Evolutionary conservation across 2,113 vertebrate species (phyloP).

Genomic region (Anhinga anhinga): DNA sequence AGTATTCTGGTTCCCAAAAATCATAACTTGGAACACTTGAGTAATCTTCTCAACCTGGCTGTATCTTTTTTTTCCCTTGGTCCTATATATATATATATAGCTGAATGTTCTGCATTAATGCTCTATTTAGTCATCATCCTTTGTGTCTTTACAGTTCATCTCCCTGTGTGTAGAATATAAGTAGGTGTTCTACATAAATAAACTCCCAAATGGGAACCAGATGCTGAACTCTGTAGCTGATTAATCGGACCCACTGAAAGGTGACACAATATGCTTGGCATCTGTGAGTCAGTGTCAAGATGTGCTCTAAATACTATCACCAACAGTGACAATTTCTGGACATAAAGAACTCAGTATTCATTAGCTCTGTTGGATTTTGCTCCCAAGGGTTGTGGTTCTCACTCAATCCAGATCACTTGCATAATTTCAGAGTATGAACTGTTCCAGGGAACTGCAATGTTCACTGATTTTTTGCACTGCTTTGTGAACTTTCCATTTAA

Average conservation of each 20-base stretch:
- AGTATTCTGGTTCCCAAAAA: neutral
- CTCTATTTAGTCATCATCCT: neutral
- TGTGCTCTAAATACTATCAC: neutral
- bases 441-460: neutral
- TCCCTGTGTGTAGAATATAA: neutral
- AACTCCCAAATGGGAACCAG: neutral
- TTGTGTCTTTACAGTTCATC: neutral
- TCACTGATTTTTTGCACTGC: neutral
- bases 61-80: neutral
- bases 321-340: conserved; percentile 14
- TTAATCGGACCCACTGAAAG: neutral
- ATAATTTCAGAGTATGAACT: conserved; percentile 17
- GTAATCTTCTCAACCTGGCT: neutral
- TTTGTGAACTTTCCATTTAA: conserved; percentile 5
- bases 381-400: conserved; percentile 20
- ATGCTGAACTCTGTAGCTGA: conserved; percentile 40
- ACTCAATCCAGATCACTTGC: conserved; percentile 17
- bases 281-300: conserved; percentile 30
- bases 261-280: neutral
- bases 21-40: neutral
- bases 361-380: neutral
- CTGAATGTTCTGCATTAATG: neutral
- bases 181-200: neutral
- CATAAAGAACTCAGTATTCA: conserved; percentile 13
- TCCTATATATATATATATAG: neutral